Base-by-base conservation (phyloP, 2,888 invertebrate species). In the Drosophila mulleri region DNA sequence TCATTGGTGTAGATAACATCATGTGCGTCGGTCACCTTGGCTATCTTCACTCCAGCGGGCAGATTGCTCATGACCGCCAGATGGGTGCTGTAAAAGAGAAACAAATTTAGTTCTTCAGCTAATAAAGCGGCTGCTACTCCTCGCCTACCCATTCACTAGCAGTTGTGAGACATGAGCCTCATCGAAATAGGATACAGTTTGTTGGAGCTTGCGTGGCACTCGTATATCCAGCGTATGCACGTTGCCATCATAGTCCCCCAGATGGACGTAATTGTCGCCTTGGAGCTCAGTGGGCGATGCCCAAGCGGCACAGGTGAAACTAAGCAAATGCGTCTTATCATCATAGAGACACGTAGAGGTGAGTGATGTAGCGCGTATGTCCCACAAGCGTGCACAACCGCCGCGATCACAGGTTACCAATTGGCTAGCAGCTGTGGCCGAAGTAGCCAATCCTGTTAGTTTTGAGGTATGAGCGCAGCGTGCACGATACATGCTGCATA, bases 351-450 rank as follows among this genome's bases (percentile, higher is more conserved):
- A 78, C 3, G 63, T 59, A 1, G 86, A 88, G 1, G 69, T 60
- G 0, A 73, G 70, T 5, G 74, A 48, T 7, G 72, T 35, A 39
- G 80, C 71, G 3, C 86, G 77, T 4, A 73, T 59, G 58, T 86
- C 86, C 86, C 86, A 86, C 3, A 86, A 59, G 12, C 81, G 85
- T 7, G 72, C 75, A 50, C 82, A 73, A 0, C 84, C 84, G 0
- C 83, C 80, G 16, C 84, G 84, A 61, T 86, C 89, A 16, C 86
- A 89, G 45, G 88, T 87, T 18, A 73, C 64, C 56, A 72, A 78
- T 20, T 65, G 82, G 35, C 48, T 64, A 11, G 65, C 54, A 16
- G 67, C 45, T 6, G 50, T 58, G 1, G 37, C 23, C 3, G 85
- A 64, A 6, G 83, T 72, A 7, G 77, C 73, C 35, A 85, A 16